Evolutionary conservation across 2,797 vertebrate species (phyloP).

Genomic region (Pelochelys cantorii): DNA sequence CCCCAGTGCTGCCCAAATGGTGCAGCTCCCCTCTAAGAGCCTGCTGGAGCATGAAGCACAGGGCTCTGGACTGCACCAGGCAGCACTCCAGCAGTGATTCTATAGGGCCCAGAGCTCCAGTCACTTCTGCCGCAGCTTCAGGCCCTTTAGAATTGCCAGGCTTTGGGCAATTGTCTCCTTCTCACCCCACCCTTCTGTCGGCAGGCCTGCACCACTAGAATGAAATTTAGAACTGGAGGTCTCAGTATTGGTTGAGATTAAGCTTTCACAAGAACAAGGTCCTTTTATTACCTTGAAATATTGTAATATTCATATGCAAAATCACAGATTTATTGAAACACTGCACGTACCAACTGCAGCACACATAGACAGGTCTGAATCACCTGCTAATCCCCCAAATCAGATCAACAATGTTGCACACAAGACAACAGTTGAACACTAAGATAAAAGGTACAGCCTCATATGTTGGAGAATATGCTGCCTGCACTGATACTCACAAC

Average conservation of each 20-base stretch:
- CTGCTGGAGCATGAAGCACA: too few species aligned
- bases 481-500: neutral
- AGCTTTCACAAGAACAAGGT: neutral
- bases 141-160: too few species aligned
- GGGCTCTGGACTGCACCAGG: too few species aligned
- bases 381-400: neutral
- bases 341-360: neutral
- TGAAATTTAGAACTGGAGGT: neutral
- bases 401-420: neutral
- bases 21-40: too few species aligned
- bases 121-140: too few species aligned
- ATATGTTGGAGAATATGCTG: neutral
- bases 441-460: neutral
- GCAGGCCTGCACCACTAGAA: neutral
- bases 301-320: neutral
- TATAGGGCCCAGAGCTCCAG: too few species aligned
- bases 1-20: too few species aligned
- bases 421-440: neutral
- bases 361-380: neutral
- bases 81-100: too few species aligned
- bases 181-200: too few species aligned
- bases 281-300: neutral
- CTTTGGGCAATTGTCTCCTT: too few species aligned
- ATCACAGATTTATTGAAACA: neutral
- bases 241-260: neutral